Conservation (phyloP, 2,797 vertebrate species). For the Diglossa cyanea region DNA sequence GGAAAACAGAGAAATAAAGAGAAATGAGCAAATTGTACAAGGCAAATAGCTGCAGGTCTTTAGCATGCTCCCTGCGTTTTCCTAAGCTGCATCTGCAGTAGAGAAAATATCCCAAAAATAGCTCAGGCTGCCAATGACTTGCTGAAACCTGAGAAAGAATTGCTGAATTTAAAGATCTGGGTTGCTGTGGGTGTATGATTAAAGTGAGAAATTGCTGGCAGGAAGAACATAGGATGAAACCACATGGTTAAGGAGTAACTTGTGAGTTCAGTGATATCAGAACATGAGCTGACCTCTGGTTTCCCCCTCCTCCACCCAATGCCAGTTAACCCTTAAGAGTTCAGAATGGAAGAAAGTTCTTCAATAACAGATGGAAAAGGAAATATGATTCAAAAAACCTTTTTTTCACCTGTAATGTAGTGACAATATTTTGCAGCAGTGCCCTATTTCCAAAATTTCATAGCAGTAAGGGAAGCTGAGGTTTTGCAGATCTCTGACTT, state of each 20-base stretch:
- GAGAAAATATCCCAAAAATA: conserved; percentile 80
- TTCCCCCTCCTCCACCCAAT: conserved; percentile 30
- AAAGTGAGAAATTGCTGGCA: conserved; percentile 75
- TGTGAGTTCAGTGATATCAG: conserved; percentile 53
- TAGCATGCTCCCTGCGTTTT: conserved; percentile 76
- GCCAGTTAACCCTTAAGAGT: conserved; percentile 59
- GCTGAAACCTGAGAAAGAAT: conserved; percentile 82
- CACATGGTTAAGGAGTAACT: conserved; percentile 67
- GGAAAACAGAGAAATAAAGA: conserved; percentile 67
- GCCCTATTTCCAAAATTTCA: conserved; percentile 18
- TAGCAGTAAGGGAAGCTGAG: neutral
- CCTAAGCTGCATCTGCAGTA: conserved; percentile 81
- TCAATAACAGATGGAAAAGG: neutral
- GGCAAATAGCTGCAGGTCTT: conserved; percentile 75
- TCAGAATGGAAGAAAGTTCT: neutral
- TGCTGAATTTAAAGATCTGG: conserved; percentile 79
- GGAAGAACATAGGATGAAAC: conserved; percentile 66
- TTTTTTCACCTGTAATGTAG: neutral
- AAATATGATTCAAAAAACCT: neutral
- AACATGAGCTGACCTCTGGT: conserved; percentile 55
- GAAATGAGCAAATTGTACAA: conserved; percentile 70
- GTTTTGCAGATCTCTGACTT: conserved; percentile 31
- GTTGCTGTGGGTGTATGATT: conserved; percentile 78
- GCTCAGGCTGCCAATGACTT: conserved; percentile 78
- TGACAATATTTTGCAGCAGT: neutral